These are phyloP conservation scores for Chelonus insularis DNA, from an alignment of 1,140 invertebrate genomes.

Conservation along the genomic window DNA sequence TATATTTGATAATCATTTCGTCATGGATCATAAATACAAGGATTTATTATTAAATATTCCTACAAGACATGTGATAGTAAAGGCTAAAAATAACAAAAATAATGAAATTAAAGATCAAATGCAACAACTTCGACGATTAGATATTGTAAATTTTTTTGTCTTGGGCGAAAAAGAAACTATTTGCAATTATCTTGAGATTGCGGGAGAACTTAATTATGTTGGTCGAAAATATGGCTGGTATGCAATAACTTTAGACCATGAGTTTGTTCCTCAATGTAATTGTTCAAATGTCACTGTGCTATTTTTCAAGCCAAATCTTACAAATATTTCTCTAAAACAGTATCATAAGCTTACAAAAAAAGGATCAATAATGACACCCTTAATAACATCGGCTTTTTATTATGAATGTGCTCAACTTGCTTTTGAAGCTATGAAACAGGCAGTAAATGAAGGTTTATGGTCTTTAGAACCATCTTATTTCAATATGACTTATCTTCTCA, in stretches of 20 bases:
- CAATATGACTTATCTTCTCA: too few relatives aligned
- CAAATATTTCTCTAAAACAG: too few relatives aligned
- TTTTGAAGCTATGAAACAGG: constrained; percentile 60
- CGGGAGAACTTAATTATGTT: constrained; percentile 44
- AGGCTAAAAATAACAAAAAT: constrained; percentile 59
- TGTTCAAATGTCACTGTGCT: too few relatives aligned
- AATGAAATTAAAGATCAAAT: constrained; percentile 71
- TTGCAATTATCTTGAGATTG: constrained; percentile 67
- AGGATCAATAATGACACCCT: constrained; percentile 33
- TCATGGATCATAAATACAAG: constrained; percentile 92
- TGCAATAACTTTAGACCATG: background rate
- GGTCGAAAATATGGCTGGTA: constrained; percentile 67
- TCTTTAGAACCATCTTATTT: too few relatives aligned
- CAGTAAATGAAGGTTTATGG: constrained; percentile 53
- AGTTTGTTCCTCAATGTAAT: too few relatives aligned
- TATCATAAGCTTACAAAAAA: too few relatives aligned
- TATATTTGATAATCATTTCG: constrained; percentile 83
- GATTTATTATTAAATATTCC: constrained; percentile 84
- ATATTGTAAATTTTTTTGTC: constrained; percentile 87
- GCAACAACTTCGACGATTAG: constrained; percentile 72
- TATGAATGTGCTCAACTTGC: constrained; percentile 78
- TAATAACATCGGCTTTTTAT: constrained; percentile 74
- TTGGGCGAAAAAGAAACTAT: constrained; percentile 73
- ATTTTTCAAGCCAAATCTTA: too few relatives aligned
- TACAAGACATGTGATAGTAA: constrained; percentile 81